These are phyloP conservation scores for Crotalus viridis DNA, from an alignment of 2,113 vertebrate genomes.

Conservation along the genomic window DNA sequence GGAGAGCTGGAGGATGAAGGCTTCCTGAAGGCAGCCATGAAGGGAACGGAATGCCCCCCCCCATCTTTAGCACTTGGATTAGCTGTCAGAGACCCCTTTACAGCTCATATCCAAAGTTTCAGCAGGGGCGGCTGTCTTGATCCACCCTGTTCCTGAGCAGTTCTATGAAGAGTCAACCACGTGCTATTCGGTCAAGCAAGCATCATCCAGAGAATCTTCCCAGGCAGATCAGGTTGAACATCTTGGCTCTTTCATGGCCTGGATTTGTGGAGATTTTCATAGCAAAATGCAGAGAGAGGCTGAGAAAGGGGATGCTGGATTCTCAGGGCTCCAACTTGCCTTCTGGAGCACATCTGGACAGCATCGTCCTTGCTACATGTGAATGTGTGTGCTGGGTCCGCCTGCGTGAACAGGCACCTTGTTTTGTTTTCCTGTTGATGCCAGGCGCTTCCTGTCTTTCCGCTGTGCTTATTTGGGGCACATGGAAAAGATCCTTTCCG, in stretches of 20 bases:
- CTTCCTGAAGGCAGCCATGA: not conserved
- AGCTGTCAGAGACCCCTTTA: not conserved
- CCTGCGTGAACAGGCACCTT: not conserved
- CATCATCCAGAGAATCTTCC: not conserved
- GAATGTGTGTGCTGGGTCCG: not conserved
- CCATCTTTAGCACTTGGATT: not conserved
- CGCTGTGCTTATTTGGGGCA: not conserved
- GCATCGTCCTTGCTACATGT: rapidly evolving
- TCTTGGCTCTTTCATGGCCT: slow-evolving; percentile 18
- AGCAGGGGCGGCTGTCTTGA: slow-evolving; percentile 24
- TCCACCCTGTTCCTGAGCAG: slow-evolving; percentile 30
- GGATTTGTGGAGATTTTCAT: slow-evolving; percentile 12
- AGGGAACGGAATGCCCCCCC: not conserved
- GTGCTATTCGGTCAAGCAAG: slow-evolving; percentile 41
- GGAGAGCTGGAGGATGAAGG: not conserved
- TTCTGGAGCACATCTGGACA: rapidly evolving
- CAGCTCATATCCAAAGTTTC: slow-evolving; percentile 21
- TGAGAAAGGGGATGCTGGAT: not conserved
- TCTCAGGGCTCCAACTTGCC: slow-evolving; percentile 12
- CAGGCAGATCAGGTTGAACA: slow-evolving; percentile 25
- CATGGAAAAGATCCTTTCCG: not conserved
- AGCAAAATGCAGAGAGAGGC: not conserved
- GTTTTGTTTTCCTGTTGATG: not conserved
- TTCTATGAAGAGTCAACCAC: not conserved
- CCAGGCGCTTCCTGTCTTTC: not conserved